These are phyloP conservation scores for Pelusios castaneus DNA, from an alignment of 2,113 vertebrate genomes.

Conservation along the genomic window DNA sequence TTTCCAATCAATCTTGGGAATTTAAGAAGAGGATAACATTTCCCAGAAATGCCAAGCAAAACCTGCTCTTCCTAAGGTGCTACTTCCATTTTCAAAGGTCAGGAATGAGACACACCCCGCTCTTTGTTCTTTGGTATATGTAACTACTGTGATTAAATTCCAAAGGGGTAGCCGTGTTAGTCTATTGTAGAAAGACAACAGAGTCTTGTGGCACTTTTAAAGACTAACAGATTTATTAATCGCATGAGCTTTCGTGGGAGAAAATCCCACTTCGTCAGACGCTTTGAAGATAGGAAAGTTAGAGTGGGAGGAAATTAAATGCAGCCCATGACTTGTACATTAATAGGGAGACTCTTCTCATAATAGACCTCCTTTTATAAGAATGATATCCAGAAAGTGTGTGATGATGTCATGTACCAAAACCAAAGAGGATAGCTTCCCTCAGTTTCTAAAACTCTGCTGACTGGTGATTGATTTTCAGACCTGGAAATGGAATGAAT, in stretches of 20 bases:
- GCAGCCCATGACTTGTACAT: not conserved
- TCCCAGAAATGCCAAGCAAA: slow-evolving; percentile 55
- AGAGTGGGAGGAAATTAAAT: not conserved
- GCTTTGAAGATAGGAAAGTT: too few relatives aligned
- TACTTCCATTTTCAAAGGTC: slow-evolving; percentile 58
- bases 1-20: slow-evolving; percentile 56
- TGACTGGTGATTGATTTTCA: too few relatives aligned
- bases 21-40: slow-evolving; percentile 64
- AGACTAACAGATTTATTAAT: too few relatives aligned
- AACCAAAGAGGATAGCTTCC: not conserved
- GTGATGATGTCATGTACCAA: slow-evolving; percentile 8
- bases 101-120: slow-evolving; percentile 23
- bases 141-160: slow-evolving; percentile 42
- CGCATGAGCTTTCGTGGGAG: too few relatives aligned
- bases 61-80: slow-evolving; percentile 53
- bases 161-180: too few relatives aligned
- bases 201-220: too few relatives aligned
- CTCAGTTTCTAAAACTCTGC: not conserved
- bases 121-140: slow-evolving; percentile 13
- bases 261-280: too few relatives aligned
- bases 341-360: slow-evolving; percentile 39
- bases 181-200: too few relatives aligned
- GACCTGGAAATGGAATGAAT: too few relatives aligned
- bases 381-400: not conserved
- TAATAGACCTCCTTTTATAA: not conserved